These are phyloP conservation scores for Jordanella pulchra DNA, from an alignment of 2,797 vertebrate species.

Conservation along the genomic window DNA sequence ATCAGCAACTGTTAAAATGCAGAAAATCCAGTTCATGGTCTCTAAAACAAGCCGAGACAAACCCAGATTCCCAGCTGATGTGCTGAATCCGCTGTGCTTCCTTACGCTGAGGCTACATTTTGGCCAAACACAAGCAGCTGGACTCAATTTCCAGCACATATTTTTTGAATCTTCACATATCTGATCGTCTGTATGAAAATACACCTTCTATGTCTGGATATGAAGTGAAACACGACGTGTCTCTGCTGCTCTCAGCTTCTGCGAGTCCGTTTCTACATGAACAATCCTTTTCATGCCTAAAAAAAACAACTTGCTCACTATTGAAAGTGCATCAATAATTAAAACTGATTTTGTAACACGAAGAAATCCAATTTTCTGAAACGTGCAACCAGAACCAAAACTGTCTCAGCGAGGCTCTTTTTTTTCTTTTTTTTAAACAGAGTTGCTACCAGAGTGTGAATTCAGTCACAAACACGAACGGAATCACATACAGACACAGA, in stretches of 20 bases:
- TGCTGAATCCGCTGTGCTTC: conserved; percentile 42
- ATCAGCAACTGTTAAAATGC: conserved; percentile 27
- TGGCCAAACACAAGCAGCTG: conserved; percentile 26
- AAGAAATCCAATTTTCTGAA: not conserved
- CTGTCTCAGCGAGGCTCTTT: conserved; percentile 11
- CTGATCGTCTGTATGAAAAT: not conserved
- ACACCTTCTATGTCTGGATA: not conserved
- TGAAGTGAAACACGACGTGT: conserved; percentile 32
- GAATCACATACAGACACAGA: conserved; percentile 39
- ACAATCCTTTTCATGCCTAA: conserved; percentile 52
- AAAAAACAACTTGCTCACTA: conserved; percentile 34
- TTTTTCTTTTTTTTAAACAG: conserved; percentile 7
- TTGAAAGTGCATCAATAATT: conserved; percentile 11
- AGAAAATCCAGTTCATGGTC: conserved; percentile 15
- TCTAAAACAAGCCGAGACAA: conserved; percentile 47
- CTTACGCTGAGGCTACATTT: conserved; percentile 12
- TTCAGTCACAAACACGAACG: conserved; percentile 23
- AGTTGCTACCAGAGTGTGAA: conserved; percentile 33
- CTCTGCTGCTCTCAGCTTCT: conserved; percentile 12
- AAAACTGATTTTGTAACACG: not conserved
- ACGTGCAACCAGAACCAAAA: conserved; percentile 9
- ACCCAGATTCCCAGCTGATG: conserved; percentile 8
- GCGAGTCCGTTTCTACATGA: conserved; percentile 17
- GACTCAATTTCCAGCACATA: too few species aligned
- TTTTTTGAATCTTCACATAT: not conserved